Evolutionary conservation across 1,140 invertebrate genomes (phyloP).

Genomic region (Melipona quadrifasciata): DNA sequence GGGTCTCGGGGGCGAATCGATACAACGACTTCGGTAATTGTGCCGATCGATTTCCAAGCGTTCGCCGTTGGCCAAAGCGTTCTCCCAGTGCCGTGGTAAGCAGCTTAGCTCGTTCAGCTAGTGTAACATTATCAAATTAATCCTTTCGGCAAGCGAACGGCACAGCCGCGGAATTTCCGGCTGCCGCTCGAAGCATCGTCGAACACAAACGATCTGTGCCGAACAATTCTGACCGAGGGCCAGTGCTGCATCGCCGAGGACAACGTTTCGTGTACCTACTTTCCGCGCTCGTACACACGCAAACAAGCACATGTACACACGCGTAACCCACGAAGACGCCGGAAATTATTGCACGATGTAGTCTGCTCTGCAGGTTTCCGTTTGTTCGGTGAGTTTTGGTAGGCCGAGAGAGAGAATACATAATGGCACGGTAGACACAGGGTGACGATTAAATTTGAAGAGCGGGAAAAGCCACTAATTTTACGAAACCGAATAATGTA

Average conservation of each 20-base stretch:
- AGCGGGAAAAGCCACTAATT: too few relatives aligned
- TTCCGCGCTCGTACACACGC: too few relatives aligned
- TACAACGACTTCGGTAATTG: conserved; percentile 45
- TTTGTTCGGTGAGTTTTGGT: not conserved
- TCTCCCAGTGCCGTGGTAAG: conserved; percentile 11
- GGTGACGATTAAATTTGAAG: too few relatives aligned
- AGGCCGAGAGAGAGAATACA: too few relatives aligned
- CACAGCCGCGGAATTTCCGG: not conserved
- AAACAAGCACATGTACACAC: too few relatives aligned
- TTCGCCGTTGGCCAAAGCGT: conserved; percentile 3
- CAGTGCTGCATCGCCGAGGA: conserved; percentile 17
- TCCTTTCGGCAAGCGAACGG: conserved; percentile 7
- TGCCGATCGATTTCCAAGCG: conserved; percentile 39
- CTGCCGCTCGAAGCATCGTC: not conserved
- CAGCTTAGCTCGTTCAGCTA: conserved; percentile 6
- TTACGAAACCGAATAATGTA: too few relatives aligned
- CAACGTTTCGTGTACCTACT: not conserved
- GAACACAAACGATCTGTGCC: not conserved
- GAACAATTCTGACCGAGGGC: conserved; percentile 2
- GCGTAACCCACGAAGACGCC: not conserved
- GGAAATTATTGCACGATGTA: not conserved
- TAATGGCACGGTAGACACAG: too few relatives aligned
- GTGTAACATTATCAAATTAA: conserved; percentile 38
- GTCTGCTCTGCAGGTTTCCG: not conserved
- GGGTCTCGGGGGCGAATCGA: conserved; percentile 32